Base-by-base conservation (phyloP, 1,140 invertebrate genomes). In the Protaetia brevitarsis region DNA sequence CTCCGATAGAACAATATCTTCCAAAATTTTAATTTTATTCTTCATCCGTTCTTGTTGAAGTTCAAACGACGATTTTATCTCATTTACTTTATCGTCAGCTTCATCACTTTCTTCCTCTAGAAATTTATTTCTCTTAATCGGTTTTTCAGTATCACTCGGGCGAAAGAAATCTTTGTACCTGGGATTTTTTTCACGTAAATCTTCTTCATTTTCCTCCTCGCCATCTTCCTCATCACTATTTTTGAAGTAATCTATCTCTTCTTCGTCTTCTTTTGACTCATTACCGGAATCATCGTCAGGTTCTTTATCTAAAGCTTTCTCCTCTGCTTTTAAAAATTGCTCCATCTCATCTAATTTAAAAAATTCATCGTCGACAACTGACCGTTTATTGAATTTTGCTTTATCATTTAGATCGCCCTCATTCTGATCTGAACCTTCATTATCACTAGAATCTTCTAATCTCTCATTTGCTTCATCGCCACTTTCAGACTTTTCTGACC, bases 261-360 rank as follows among this genome's bases (percentile, higher is more conserved):
- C 30, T 3, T 63, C 59, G 11, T 57, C 60, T 11, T 85, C 83
- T 41, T 82, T 77, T 57, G 74, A 74, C 69, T 81, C 80, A 69
- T 71, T 75, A 30, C 70, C 72, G 21, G 69, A 69, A 72, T 77
- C 75, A 74, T 69, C 72, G 7, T 11, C 34, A 16, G 65, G 30
- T 31, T 7, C 10, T 31, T 21, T 69, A 31, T 28, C 68, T 37
- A 8, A 70, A 23, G 51, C 86, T 87, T 71, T 85, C 74, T 97
- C 95, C 79, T 95, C 90, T 61, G 83, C 83, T 10, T 89, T 80
- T 34, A 96, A 78, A n/a, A 94, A 96, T 30, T 88, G 81, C 73
- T 95, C 91, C 83, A 97, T 87, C 78, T 96, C 90, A 69, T 88
- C 80, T 23, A 97, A 79, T 78, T 95, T 96, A 72, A 97, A 97